These are phyloP conservation scores for Ricordea florida DNA, from an alignment of 92 coral and sea anemone species.

Conservation along the genomic window DNA sequence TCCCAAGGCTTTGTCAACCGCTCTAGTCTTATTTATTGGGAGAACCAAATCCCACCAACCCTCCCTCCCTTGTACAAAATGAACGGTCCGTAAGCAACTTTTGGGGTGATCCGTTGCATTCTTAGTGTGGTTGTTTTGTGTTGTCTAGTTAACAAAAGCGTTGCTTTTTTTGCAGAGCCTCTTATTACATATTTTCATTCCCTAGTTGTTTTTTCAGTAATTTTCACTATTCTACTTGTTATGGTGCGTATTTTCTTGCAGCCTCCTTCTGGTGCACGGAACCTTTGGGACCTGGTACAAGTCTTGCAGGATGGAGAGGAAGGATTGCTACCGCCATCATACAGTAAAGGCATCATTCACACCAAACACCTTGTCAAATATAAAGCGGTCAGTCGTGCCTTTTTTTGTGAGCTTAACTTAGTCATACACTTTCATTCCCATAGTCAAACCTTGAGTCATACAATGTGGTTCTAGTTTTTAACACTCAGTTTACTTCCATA, in stretches of 20 bases:
- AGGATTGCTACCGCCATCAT: constrained; percentile 58
- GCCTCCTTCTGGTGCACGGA: constrained; percentile 94
- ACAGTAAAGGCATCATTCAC: constrained; percentile 91
- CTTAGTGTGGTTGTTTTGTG: no score
- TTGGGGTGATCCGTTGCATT: no score
- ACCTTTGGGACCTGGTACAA: constrained; percentile 92
- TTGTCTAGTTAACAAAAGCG: no score
- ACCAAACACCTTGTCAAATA: constrained; percentile 82
- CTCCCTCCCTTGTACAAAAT: no score
- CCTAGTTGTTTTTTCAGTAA: background rate
- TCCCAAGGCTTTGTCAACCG: background rate
- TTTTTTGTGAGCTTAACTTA: background rate
- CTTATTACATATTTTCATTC: background rate
- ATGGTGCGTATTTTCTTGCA: background rate
- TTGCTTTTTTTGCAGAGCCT: no score
- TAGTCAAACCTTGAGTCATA: no score
- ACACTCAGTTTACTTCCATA: no score
- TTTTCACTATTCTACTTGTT: background rate
- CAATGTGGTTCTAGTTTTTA: no score
- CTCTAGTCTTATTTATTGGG: no score
- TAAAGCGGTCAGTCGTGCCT: constrained; percentile 79
- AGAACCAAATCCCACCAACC: no score
- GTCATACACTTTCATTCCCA: no score
- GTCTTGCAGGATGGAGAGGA: constrained; percentile 78
- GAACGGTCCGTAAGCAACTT: no score